Percentiles rank a stretch among this genome's conserved stretches.
phyloP scores from a whole-genome alignment of 2,113 vertebrate species.

The Columbina picui region DNA sequence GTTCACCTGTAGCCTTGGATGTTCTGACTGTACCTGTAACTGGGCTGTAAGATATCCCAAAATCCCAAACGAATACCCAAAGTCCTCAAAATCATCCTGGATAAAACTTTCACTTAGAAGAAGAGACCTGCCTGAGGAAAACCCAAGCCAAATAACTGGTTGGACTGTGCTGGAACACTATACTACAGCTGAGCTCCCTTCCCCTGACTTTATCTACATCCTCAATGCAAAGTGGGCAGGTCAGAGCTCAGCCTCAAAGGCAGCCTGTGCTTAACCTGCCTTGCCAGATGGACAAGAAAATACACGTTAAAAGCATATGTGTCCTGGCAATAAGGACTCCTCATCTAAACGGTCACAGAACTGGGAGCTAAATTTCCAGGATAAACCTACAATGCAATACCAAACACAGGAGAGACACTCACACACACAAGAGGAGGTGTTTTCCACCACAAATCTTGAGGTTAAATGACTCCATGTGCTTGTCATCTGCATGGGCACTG shows the following conservation, averaged over 20 bases:
- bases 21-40: background rate
- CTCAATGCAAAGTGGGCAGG: background rate
- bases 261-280: background rate
- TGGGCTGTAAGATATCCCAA: background rate
- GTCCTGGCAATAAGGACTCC: background rate
- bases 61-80: background rate
- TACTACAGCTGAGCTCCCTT: background rate
- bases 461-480: background rate
- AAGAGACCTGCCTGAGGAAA: background rate
- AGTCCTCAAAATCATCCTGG: background rate
- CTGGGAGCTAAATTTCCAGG: background rate
- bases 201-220: background rate
- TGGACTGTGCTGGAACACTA: background rate
- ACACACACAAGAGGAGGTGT: background rate
- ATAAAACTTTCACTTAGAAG: background rate
- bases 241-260: background rate
- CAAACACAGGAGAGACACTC: background rate
- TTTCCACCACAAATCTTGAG: background rate
- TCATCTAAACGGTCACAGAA: background rate
- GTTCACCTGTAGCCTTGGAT: background rate
- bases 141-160: background rate
- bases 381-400: background rate
- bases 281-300: background rate
- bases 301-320: accelerated
- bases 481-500: background rate